Evolutionary conservation across 2,797 vertebrate species (phyloP).

Genomic region (Pangasius sanitwongsei): DNA sequence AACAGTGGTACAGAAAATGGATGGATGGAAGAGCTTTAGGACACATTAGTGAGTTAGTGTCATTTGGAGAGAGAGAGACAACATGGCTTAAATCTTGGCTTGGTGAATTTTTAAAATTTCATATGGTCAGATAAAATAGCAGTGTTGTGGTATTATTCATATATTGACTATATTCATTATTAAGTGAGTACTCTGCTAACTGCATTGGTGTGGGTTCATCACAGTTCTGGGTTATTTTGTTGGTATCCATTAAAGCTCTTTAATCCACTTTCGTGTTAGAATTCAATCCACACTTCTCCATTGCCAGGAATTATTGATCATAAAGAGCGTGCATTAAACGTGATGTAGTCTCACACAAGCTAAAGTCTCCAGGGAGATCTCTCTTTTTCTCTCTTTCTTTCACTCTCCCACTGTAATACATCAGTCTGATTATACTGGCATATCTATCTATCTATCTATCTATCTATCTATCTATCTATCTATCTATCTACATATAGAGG

Average conservation of each 20-base stretch:
- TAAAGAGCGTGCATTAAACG: neutral
- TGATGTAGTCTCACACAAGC: neutral
- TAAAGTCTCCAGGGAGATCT: neutral
- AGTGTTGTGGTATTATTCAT: neutral
- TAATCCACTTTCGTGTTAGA: neutral
- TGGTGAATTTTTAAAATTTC: neutral
- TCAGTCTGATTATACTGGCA: neutral
- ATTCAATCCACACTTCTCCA: neutral
- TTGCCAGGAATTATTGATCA: neutral
- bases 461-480: slow-evolving; percentile 1
- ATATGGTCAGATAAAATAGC: neutral
- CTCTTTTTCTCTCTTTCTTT: neutral
- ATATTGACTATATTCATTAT: neutral
- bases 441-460: neutral
- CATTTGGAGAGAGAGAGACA: neutral
- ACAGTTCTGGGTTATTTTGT: neutral
- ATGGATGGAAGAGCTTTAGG: neutral
- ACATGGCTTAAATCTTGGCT: neutral
- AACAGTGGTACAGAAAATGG: no score
- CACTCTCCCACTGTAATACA: neutral
- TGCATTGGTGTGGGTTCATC: neutral
- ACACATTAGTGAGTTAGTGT: neutral
- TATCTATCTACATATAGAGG: neutral
- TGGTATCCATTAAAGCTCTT: neutral
- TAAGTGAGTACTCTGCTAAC: neutral